Evolutionary conservation across 2,888 invertebrate species (phyloP), one percentile per base, ranked within the genome.

Genomic region (Alcis repandata): DNA sequence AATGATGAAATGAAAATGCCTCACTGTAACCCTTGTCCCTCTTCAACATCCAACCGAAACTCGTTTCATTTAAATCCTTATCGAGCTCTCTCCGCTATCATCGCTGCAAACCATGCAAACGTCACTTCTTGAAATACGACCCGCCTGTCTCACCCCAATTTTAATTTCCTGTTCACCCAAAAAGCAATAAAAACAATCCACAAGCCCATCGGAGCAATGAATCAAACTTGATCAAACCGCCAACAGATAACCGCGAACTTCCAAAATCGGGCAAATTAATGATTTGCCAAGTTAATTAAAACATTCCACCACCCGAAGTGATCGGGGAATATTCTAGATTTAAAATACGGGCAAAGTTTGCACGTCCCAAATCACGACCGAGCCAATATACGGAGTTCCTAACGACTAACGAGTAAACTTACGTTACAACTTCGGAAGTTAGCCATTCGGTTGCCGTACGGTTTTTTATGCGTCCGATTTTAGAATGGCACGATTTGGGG

Each of bases 261-360:
- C 73, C 78, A 80, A 79, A 82, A 80, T 79, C 79, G 77, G 81
- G 80, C 80, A 81, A 86, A 87, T 88, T 88, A 85, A 84, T 87
- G 86, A 87, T 85, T 85, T 78, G 70, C 70, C 67, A 79, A 87
- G 77, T 85, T 88, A 87, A 89, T 90, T 89, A 89, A 88, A 89
- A 88, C 80, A 83, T 86, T 83, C 78, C 70, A 20, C 58, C 69
- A 59, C 64, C 69, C 72, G 68, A 74, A 74, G 78, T 75, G 76
- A 79, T 78, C 63, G 63, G 58, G 59, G 64, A 69, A 76, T 77
- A 77, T 70, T 67, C 64, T 54, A 61, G 63, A 71, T 74, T 74
- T 77, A 77, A 77, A 77, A 77, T 77, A 77, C 73, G 76, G 49
- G 38, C 70, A 22, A 83, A 83, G 73, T 82, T 81, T 63, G 58